Conservation (phyloP, 2,797 vertebrate species). For the Hippopotamyrus pictus region DNA sequence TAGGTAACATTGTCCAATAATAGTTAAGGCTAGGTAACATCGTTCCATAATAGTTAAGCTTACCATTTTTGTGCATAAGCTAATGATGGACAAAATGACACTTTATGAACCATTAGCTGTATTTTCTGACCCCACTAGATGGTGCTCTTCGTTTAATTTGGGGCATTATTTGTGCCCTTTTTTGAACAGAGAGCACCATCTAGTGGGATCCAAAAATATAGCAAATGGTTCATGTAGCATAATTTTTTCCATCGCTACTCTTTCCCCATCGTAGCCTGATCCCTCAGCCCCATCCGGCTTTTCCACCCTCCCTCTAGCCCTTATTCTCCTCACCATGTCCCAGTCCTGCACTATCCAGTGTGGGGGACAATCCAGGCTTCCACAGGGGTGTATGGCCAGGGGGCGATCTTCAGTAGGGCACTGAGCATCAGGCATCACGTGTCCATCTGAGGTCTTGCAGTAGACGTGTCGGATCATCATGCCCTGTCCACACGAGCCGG, state of each 20-base stretch:
- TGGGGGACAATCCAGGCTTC: slow-evolving; percentile 80
- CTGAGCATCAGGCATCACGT: slow-evolving; percentile 85
- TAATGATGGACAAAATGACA: neutral
- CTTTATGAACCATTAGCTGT: neutral
- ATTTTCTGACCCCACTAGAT: neutral
- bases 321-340: slow-evolving; percentile 3
- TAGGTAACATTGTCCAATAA: neutral
- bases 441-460: slow-evolving; percentile 86
- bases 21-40: neutral
- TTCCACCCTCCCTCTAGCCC: neutral
- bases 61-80: neutral
- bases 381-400: slow-evolving; percentile 84
- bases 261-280: neutral
- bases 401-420: slow-evolving; percentile 81
- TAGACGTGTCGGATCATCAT: slow-evolving; percentile 87
- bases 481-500: slow-evolving; percentile 81
- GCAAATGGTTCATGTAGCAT: neutral
- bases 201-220: neutral
- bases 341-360: slow-evolving; percentile 79
- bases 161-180: neutral
- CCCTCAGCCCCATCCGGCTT: neutral
- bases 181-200: neutral
- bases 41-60: neutral
- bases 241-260: neutral
- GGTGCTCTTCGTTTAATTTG: neutral